Conservation (phyloP, 2,888 invertebrate species). For the Rhingia rostrata region DNA sequence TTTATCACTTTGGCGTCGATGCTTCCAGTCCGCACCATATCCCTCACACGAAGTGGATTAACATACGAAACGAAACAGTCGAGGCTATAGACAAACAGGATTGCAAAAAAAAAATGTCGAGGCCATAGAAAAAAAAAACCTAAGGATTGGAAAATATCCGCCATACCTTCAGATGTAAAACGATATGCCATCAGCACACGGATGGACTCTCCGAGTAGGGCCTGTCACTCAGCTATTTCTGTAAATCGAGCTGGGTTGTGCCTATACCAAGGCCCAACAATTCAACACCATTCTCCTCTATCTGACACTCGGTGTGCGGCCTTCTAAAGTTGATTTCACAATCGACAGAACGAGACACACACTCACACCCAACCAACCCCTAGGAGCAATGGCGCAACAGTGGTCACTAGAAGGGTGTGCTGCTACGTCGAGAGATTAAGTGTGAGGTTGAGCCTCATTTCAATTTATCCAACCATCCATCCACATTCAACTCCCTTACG, state of each 20-base stretch:
- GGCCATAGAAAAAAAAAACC: slow-evolving; percentile 37
- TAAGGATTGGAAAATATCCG: slow-evolving; percentile 72
- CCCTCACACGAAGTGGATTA: slow-evolving; percentile 40
- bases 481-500: slow-evolving; percentile 39
- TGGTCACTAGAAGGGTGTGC: slow-evolving; percentile 54
- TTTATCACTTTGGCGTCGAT: slow-evolving; percentile 46
- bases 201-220: slow-evolving; percentile 22
- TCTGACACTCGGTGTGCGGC: slow-evolving; percentile 6
- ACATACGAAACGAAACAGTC: slow-evolving; percentile 4
- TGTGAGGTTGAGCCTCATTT: slow-evolving; percentile 64
- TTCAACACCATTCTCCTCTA: slow-evolving; percentile 1
- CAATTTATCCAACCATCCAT: slow-evolving; percentile 68
- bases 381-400: slow-evolving; percentile 60
- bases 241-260: slow-evolving; percentile 61
- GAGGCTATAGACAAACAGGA: slow-evolving; percentile 38
- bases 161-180: slow-evolving; percentile 51
- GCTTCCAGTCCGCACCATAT: slow-evolving; percentile 21
- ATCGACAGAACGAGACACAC: slow-evolving; percentile 23
- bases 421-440: too few species aligned
- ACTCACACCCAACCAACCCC: neutral
- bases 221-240: slow-evolving; percentile 15
- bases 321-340: slow-evolving; percentile 25
- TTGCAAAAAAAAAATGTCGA: slow-evolving; percentile 26
- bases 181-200: slow-evolving; percentile 49
- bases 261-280: slow-evolving; percentile 40